Conservation (phyloP, 2,888 invertebrate species). For the Leuctra nigra region DNA sequence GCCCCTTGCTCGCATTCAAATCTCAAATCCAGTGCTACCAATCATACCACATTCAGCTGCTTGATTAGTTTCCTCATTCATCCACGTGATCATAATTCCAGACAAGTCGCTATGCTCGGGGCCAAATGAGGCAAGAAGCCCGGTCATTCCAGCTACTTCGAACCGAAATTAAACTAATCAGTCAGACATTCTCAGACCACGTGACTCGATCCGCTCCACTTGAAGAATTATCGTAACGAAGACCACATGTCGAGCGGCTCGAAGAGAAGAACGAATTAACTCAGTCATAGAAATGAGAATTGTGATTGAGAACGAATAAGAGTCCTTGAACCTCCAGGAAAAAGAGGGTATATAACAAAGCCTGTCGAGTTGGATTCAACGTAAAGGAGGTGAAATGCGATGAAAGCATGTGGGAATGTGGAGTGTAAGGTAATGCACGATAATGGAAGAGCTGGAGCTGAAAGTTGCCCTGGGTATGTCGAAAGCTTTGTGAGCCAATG, state of each 20-base stretch:
- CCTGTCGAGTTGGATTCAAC: neutral
- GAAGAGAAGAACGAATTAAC: slow-evolving; percentile 8
- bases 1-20: too few relatives aligned
- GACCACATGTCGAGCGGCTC: slow-evolving; percentile 11
- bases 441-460: too few relatives aligned
- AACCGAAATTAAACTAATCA: slow-evolving; percentile 17
- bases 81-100: neutral
- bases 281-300: neutral
- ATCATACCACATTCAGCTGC: neutral
- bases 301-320: neutral
- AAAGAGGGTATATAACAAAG: neutral
- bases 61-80: neutral
- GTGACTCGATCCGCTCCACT: slow-evolving; percentile 13
- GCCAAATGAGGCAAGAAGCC: slow-evolving; percentile 6
- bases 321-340: neutral
- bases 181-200: slow-evolving; percentile 1
- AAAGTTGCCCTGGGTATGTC: too few relatives aligned
- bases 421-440: neutral
- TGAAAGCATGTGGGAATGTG: slow-evolving; percentile 4
- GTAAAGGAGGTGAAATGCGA: too few relatives aligned
- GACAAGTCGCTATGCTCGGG: neutral
- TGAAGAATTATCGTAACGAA: slow-evolving; percentile 14
- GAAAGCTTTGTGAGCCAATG: too few relatives aligned
- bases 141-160: slow-evolving; percentile 1
- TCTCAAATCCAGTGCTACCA: too few relatives aligned